phyloP scores from a whole-genome alignment of 1,140 invertebrate genomes.

The Zophobas atratus region DNA sequence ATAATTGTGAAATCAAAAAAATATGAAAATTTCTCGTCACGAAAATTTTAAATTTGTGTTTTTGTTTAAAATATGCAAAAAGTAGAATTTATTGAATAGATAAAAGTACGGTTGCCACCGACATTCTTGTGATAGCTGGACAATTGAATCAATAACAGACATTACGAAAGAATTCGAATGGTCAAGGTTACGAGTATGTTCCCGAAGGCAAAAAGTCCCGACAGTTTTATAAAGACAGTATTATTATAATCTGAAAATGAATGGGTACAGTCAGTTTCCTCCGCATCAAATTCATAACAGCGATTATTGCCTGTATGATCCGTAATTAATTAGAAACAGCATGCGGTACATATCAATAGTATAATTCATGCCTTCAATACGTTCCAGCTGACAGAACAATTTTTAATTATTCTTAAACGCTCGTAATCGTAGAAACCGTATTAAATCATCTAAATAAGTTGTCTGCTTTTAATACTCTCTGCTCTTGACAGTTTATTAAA shows the following conservation, averaged over 20 bases:
- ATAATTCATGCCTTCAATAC: not conserved
- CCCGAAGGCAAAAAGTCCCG: conserved; percentile 23
- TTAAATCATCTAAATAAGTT: conserved; percentile 14
- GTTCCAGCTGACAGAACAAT: conserved; percentile 1
- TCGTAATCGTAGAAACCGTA: not conserved
- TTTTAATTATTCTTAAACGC: conserved; percentile 20
- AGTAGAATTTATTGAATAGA: not conserved
- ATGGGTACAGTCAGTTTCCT: not conserved
- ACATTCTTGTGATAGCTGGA: no score
- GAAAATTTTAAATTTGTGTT: not conserved
- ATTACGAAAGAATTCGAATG: conserved; percentile 25
- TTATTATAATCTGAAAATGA: not conserved
- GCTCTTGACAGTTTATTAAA: conserved; percentile 20
- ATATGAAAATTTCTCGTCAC: not conserved
- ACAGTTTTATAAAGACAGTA: not conserved
- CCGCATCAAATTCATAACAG: conserved; percentile 3
- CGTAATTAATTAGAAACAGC: conserved; percentile 30
- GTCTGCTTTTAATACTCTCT: conserved; percentile 17
- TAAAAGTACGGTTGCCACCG: no score
- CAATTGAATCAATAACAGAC: conserved; percentile 14
- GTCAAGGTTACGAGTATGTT: conserved; percentile 14
- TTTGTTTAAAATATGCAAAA: not conserved
- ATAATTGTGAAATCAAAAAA: conserved; percentile 9
- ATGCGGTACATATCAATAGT: conserved; percentile 4
- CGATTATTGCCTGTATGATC: conserved; percentile 6